Base-by-base conservation (phyloP, 1,140 invertebrate genomes). In the Pseudomyrmex cubaensis region DNA sequence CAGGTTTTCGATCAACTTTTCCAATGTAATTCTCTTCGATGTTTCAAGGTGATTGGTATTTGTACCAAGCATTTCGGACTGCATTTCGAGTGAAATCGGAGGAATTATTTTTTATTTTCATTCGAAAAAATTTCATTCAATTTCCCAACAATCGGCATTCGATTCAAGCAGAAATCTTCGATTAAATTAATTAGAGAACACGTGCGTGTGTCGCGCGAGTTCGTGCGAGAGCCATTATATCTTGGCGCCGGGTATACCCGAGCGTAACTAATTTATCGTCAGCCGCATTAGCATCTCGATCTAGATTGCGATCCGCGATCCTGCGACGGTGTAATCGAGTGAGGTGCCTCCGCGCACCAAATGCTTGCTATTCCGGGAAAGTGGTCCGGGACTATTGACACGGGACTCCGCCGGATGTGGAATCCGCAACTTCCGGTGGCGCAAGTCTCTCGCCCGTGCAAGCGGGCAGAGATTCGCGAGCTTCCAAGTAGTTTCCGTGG, bases 231-330 rank as follows among this genome's bases (percentile, higher is more conserved):
- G 64, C 74, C 74, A 61, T 76, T 80, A 70, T 17, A 67, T 20
- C n/a, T 72, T 25, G 54, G 66, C 64, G 44, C 54, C 76, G 15
- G 25, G 15, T 72, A 80, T 50, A 80, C 35, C 56, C 76, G 44
- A 22, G 52, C 69, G 76, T 80, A 80, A 80, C 76, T 80, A 80
- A 80, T 80, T 57, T 80, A 20, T 20, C 44, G 46, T 72, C 50
- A 63, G 75, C 25, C 75, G 75, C 63, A 80, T 80, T 80, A 80
- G 56, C 76, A 72, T 80, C 54, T 35, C 66, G 66, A 48, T 80
- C 76, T 80, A 80, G 66, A 78, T 78, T 70, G 69, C 77, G 56
- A 82, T 44, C 13, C 67, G 59, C 64, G 62, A 56, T 57, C 20
- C 63, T 52, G 22, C 63, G 76, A 35, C 64, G 44, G 66, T 61